A percentile compares a stretch with the other conserved stretches of the same genome.
Conservation (phyloP, 2,113 vertebrate genomes). For the Vireo altiloquus region DNA sequence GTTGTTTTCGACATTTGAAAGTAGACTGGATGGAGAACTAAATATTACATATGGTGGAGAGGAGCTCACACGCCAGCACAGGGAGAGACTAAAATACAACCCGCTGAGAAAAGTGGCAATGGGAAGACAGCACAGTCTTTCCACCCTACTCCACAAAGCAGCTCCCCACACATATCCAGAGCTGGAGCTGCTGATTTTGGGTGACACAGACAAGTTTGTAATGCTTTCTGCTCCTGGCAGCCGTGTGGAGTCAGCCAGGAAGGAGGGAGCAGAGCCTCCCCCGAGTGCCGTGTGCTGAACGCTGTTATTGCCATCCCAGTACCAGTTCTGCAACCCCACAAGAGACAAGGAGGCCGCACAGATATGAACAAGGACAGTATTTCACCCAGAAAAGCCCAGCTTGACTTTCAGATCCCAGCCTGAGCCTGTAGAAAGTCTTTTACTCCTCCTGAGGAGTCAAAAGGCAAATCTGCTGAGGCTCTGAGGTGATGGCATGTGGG, state of each 20-base stretch:
- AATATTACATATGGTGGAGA: not conserved
- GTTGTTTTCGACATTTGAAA: not conserved
- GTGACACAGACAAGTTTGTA: not conserved
- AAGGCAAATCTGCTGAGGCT: not conserved
- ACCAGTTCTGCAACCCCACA: rapidly evolving
- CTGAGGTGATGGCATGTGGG: rapidly evolving
- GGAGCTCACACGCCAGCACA: not conserved
- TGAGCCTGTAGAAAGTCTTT: not conserved
- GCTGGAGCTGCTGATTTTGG: not conserved
- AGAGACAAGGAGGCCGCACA: not conserved
- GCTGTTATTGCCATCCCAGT: rapidly evolving
- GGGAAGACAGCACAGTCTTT: not conserved
- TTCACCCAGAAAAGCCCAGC: not conserved
- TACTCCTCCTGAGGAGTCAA: not conserved
- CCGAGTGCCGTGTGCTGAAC: rapidly evolving
- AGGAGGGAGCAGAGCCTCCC: not conserved
- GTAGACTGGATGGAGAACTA: not conserved
- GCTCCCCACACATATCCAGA: not conserved
- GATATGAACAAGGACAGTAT: not conserved
- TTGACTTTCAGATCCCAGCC: not conserved
- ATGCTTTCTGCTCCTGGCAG: not conserved
- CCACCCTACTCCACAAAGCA: not conserved
- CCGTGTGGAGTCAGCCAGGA: not conserved
- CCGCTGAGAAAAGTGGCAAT: rapidly evolving
- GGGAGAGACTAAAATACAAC: not conserved